Evolutionary conservation across 2,113 vertebrate species (phyloP).

Genomic region (Xiphophorus hellerii): DNA sequence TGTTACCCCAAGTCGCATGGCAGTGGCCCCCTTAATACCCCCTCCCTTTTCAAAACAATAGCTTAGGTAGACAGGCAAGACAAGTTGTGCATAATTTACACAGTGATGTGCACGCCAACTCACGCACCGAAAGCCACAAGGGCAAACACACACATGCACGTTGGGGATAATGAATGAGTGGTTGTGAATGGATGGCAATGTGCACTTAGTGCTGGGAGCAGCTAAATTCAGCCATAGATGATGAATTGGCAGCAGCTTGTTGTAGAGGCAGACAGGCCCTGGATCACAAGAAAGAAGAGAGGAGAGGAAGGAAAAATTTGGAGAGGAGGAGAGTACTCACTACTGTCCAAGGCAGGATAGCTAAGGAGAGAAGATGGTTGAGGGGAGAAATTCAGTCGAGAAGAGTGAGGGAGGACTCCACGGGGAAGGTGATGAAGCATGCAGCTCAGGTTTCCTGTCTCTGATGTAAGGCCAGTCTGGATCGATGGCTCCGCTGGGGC

Average conservation of each 20-base stretch:
- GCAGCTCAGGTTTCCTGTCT: slow-evolving; percentile 80
- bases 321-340: slow-evolving; percentile 20
- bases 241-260: slow-evolving; percentile 71
- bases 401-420: slow-evolving; percentile 64
- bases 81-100: slow-evolving; percentile 61
- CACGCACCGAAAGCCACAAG: slow-evolving; percentile 48
- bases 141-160: slow-evolving; percentile 36
- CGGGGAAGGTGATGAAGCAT: slow-evolving; percentile 78
- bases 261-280: slow-evolving; percentile 42
- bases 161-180: slow-evolving; percentile 68
- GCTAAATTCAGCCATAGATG: slow-evolving; percentile 54
- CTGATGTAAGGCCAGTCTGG: slow-evolving; percentile 79
- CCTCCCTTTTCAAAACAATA: slow-evolving; percentile 69
- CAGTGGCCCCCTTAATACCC: slow-evolving; percentile 53
- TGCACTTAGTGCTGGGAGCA: slow-evolving; percentile 70
- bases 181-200: slow-evolving; percentile 74
- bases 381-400: slow-evolving; percentile 32
- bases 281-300: slow-evolving; percentile 30
- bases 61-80: slow-evolving; percentile 61
- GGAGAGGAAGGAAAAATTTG: slow-evolving; percentile 20
- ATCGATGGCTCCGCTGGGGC: slow-evolving; percentile 79
- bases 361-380: slow-evolving; percentile 34
- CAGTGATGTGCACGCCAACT: slow-evolving; percentile 48
- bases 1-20: slow-evolving; percentile 70
- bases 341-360: slow-evolving; percentile 11